phyloP scores from a whole-genome alignment of 2,888 invertebrate species.

The Busseola fusca region DNA sequence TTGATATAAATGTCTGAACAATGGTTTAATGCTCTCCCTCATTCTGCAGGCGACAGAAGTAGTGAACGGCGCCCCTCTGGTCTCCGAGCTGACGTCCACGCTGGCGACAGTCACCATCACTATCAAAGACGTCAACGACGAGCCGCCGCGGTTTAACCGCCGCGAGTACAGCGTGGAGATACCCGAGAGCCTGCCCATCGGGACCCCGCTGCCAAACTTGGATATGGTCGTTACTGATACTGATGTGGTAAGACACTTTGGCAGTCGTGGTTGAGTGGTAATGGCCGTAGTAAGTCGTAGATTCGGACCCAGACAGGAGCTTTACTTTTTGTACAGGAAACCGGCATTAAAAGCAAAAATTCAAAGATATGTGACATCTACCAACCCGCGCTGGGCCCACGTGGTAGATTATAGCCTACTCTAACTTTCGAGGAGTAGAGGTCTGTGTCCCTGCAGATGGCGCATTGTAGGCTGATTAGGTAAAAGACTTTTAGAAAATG shows the following conservation, averaged over 20 bases:
- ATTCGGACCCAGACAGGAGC: no score
- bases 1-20: not conserved
- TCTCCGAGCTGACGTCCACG: constrained; percentile 91
- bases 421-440: no score
- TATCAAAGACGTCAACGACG: constrained; percentile 96
- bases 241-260: constrained; percentile 91
- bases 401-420: no score
- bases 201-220: constrained; percentile 94
- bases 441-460: no score
- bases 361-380: no score
- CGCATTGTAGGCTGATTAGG: no score
- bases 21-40: not conserved
- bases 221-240: constrained; percentile 96
- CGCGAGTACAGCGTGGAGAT: constrained; percentile 94
- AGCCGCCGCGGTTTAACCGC: constrained; percentile 94
- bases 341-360: no score
- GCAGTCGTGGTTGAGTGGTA: no score
- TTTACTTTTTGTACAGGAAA: no score
- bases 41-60: constrained; percentile 92
- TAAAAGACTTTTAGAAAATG: not conserved
- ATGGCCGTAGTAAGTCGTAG: no score
- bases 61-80: constrained; percentile 91
- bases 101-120: constrained; percentile 94
- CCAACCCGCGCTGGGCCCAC: no score
- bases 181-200: constrained; percentile 94